Evolutionary conservation across 1,140 invertebrate species (phyloP), one percentile per base, ranked within the genome.

Genomic region (Lutraria rhynchaena): DNA sequence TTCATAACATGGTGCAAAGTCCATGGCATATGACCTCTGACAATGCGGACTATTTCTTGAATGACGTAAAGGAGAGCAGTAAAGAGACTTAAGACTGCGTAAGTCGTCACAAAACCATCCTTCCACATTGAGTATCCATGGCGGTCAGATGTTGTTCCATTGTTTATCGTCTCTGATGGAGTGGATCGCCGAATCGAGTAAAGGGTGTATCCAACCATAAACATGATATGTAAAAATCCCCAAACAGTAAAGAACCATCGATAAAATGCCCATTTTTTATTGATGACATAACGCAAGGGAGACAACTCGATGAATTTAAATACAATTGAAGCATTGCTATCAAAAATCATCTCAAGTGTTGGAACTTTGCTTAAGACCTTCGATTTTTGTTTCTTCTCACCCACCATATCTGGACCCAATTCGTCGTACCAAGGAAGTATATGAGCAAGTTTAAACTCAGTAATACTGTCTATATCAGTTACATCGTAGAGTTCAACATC

Each of bases 401-500:
- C 7, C 19, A 19, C 33, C 11, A 37, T 22, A 31, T 57, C 27
- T 15, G 9, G 31, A 9, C 4, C 19, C 41, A 24, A 37, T 2
- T 70, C 67, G 37, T 35, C 49, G 24, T 37, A 22, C 53, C 53
- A 57, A 5, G 49, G 46, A 1, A 75, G 29, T 0, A 57, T 77
- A 55, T 37, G 37, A 37, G 17, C 3, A 17, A 60, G 53, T n/a
- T 49, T 57, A 46, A 58, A 46, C 13, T 60, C 63, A 15, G 44
- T 41, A 35, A 74, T 49, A 53, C 58, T 49, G 63, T 86, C 84
- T 29, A 87, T 83, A 33, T 87, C 86, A 9, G 84, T 84, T 9
- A 87, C 82, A 15, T 87, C 86, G 57, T 87, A 87, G 41, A 82
- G 41, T 55, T 87, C 82, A 11, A 87, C 81, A 33, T 87, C 86